Percentiles rank a stretch among this genome's conserved stretches.
Conservation (phyloP, 1,140 invertebrate species). For the Cecropterus lyciades region DNA sequence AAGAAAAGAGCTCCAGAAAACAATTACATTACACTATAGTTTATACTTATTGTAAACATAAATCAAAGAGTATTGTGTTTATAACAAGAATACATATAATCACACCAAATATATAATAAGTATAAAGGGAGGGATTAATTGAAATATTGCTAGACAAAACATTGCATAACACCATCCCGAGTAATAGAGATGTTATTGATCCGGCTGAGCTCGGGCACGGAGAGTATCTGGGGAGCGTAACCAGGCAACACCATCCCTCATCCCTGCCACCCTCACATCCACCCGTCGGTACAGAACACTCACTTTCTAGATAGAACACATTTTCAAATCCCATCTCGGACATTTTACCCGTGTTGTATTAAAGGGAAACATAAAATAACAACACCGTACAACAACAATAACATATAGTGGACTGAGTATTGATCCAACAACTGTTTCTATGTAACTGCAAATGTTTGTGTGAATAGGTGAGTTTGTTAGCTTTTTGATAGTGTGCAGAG, state of each 20-base stretch:
- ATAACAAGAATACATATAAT: conserved; percentile 2
- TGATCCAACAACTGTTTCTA: conserved; percentile 78
- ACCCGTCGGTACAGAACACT: conserved; percentile 62
- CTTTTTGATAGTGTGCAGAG: conserved; percentile 51
- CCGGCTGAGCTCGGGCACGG: conserved; percentile 63
- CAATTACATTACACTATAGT: no score
- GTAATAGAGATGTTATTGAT: conserved; percentile 80
- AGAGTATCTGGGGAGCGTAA: conserved; percentile 72
- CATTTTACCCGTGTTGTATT: conserved; percentile 60
- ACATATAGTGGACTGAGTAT: conserved; percentile 65
- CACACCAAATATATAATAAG: neutral
- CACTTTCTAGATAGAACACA: conserved; percentile 84
- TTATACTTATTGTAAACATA: neutral
- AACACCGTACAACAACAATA: conserved; percentile 43
- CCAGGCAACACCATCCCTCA: conserved; percentile 78
- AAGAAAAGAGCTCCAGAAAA: no score
- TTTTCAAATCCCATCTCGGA: conserved; percentile 83
- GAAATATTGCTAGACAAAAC: conserved; percentile 29
- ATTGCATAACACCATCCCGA: conserved; percentile 75
- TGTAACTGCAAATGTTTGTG: conserved; percentile 51
- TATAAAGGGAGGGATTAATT: conserved; percentile 4
- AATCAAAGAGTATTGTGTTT: neutral
- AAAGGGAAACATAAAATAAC: conserved; percentile 40
- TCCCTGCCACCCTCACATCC: conserved; percentile 52
- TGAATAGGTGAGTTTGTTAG: conserved; percentile 49